Base-by-base conservation (phyloP, 1,140 invertebrate species). In the Drosophila ercepeae region DNA sequence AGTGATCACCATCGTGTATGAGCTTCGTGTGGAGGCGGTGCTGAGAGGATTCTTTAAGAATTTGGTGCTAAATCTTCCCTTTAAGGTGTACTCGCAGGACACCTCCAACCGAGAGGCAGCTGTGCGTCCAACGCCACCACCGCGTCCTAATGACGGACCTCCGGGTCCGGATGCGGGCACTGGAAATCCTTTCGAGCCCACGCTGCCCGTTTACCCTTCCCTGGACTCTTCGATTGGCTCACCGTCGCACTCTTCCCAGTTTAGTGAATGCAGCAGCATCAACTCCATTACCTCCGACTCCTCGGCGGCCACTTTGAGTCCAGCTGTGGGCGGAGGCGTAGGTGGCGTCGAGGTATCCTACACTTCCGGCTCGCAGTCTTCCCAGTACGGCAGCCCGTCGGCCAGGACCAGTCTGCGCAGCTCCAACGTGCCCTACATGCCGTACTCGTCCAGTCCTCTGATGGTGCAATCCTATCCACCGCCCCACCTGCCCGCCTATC, bases 1-100 rank as follows among this genome's bases (percentile, higher is more conserved):
- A 0, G 86, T 91, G 0, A 91, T 91, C 9, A 88, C 89, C 7
- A 91, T 91, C 23, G 59, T 71, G 1, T 91, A 91, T 54, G 86
- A 91, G 42, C 54, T 91, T 29, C 75, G 88, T 3, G 82, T 91
- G 9, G 90, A 91, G 52, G 90, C 88, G 3, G 88, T 91, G n/a
- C 25, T 91, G 32, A 68, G 84, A 1, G 90, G 90, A 4, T 90
- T 91, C 52, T 91, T 91, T 44, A 91, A 91, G 53, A 91, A 91
- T 72, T 36, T 91, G 46, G 71, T 89, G 45, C 64, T 90, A 5
- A 84, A 89, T 59, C 71, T 91, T 34, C 90, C 90, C 7, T 81
- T 91, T 41, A 89, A 81, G 51, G 78, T 91, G 3, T 90, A 89
- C 25, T 89, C 86, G 1, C 74, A 78, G 69, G 89, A 89, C 51